A percentile compares a stretch with the other conserved stretches of the same genome.
Conservation (phyloP, 2,888 invertebrate genomes). For the Microplitis manilae region DNA sequence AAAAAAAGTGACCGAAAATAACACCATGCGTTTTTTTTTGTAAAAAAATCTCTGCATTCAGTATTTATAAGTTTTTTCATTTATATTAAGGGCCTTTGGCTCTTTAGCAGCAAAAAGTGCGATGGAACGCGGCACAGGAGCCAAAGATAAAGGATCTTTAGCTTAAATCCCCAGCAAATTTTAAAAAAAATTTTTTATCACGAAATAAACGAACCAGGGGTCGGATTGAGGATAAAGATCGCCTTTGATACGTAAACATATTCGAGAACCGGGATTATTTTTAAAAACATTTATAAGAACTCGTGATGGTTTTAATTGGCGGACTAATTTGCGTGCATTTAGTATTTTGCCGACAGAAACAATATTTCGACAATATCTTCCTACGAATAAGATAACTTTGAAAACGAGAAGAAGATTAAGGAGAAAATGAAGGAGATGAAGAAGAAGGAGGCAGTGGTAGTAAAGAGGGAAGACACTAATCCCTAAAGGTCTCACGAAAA, state of each 20-base stretch:
- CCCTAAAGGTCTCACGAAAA: conserved; percentile 4
- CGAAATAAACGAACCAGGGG: conserved; percentile 34
- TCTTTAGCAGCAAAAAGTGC: background rate
- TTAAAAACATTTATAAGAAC: conserved; percentile 22
- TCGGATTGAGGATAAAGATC: conserved; percentile 52
- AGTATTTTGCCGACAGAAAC: conserved; percentile 39
- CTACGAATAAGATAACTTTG: background rate
- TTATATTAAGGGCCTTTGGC: background rate
- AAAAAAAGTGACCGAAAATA: too few relatives aligned
- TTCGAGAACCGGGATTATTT: conserved; percentile 18
- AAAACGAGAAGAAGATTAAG: background rate
- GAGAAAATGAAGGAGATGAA: background rate
- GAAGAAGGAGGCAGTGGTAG: background rate
- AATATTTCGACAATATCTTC: conserved; percentile 32
- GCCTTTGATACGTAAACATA: conserved; percentile 51
- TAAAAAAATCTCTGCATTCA: too few relatives aligned
- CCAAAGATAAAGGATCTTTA: conserved; percentile 56
- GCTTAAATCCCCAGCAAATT: conserved; percentile 52
- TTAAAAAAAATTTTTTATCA: background rate
- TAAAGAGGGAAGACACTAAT: conserved; percentile 19
- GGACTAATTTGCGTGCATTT: conserved; percentile 46
- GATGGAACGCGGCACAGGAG: conserved; percentile 49
- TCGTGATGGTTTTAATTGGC: conserved; percentile 48
- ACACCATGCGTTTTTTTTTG: too few relatives aligned
- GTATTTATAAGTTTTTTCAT: background rate